phyloP scores from a whole-genome alignment of 2,113 vertebrate genomes.

The Tragulus kanchil region DNA sequence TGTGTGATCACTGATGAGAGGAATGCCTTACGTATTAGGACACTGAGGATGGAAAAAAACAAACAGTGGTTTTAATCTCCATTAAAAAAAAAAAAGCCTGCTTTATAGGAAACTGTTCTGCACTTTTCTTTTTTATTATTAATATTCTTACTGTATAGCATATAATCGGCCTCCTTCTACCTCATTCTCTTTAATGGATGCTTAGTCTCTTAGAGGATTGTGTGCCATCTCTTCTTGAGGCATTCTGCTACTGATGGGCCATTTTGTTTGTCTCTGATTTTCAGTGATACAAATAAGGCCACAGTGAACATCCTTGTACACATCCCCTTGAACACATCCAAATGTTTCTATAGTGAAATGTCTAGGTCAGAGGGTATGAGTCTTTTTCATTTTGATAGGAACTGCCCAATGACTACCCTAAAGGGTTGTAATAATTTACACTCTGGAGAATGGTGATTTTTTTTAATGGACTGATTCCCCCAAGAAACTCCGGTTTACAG shows the following conservation, averaged over 20 bases:
- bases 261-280: not conserved
- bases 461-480: not conserved
- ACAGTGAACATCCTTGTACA: not conserved
- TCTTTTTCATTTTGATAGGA: conserved; percentile 39
- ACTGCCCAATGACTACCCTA: conserved; percentile 35
- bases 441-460: not conserved
- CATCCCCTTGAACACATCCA: not conserved
- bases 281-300: not conserved
- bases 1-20: not conserved
- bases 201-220: not conserved
- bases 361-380: conserved; percentile 6
- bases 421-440: conserved; percentile 23
- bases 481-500: not conserved
- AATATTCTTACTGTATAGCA: not conserved
- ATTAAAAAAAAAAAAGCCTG: not conserved
- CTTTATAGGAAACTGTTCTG: not conserved
- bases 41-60: not conserved
- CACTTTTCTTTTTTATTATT: not conserved
- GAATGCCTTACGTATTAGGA: not conserved
- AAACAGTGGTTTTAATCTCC: not conserved
- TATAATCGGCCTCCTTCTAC: not conserved
- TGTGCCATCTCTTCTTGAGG: not conserved
- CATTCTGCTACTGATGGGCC: not conserved
- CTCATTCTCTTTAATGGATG: not conserved
- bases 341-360: conserved; percentile 48